Evolutionary conservation across 2,888 invertebrate species (phyloP), one percentile per base, ranked within the genome.

Genomic region (Parelbella ahira): DNA sequence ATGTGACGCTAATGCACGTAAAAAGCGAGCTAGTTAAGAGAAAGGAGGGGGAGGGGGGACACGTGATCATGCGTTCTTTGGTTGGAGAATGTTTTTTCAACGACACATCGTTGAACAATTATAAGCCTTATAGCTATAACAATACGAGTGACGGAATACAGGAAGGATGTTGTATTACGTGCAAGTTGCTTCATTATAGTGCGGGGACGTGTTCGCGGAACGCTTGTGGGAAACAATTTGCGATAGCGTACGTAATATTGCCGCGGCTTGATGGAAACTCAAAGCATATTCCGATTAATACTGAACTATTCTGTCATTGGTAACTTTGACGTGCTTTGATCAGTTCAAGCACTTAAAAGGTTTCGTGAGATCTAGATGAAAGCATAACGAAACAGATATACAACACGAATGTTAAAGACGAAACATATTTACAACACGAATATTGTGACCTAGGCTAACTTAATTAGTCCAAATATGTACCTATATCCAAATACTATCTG

Each of bases 1-100:
- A 54, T 55, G 53, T 45, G 62, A 59, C 56, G 49, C 52, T 67
- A 57, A 66, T 67, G 66, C 29, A 32, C 41, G 55, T 56, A 70
- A 70, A 69, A 69, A 69, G 58, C 20, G 49, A 47, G 41, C 48
- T 48, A 45, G 48, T 51, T 51, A 53, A 50, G 41, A 46, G 49
- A 45, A 45, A 44, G 44, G 45, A 44, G 44, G n/a, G n/a, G n/a
- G n/a, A n/a, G n/a, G n/a, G n/a, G n/a, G n/a, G n/a, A n/a, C n/a
- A n/a, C 13, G 36, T 15, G 2, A 28, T 28, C 37, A 9, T 20
- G 4, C 20, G 27, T 25, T 34, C 27, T 34, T 41, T 25, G 13
- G 41, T 20, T 33, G 33, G 21, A 27, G 13, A 7, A 24, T 13
- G 6, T 23, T 27, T 33, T 8, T n/a, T 12, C 11, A 7, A 9